Evolutionary conservation across 2,113 vertebrate genomes (phyloP).

Genomic region (Colistium nudipinnis): DNA sequence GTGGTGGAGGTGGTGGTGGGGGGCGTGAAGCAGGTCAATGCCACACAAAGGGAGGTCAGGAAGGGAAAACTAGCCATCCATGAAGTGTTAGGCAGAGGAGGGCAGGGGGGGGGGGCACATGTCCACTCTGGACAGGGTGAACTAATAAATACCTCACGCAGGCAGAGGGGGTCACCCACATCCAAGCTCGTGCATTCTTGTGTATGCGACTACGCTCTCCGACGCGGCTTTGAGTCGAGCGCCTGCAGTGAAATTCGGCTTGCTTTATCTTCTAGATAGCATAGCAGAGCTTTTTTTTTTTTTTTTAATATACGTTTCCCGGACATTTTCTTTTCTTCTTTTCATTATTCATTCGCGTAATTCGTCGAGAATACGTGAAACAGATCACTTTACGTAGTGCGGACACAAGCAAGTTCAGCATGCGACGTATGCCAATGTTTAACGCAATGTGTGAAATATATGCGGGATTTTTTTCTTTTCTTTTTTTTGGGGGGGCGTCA

Average conservation of each 20-base stretch:
- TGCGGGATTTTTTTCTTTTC: too few species aligned
- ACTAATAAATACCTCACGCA: slow-evolving; percentile 85
- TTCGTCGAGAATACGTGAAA: too few species aligned
- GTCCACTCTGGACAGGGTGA: slow-evolving; percentile 82
- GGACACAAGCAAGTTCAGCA: too few species aligned
- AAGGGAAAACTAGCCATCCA: slow-evolving; percentile 92
- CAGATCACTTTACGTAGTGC: too few species aligned
- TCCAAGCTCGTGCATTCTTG: neutral
- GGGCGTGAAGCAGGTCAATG: slow-evolving; percentile 81
- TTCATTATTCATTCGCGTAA: too few species aligned
- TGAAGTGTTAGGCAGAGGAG: slow-evolving; percentile 86
- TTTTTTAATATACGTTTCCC: too few species aligned
- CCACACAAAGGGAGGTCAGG: slow-evolving; percentile 89
- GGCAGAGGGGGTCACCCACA: slow-evolving; percentile 50
- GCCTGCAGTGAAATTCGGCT: neutral
- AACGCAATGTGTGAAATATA: too few species aligned
- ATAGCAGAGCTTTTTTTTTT: too few species aligned
- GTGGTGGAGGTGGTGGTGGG: slow-evolving; percentile 41
- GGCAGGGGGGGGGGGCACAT: slow-evolving; percentile 47
- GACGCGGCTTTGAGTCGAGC: neutral
- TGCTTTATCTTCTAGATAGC: neutral
- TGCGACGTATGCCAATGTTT: too few species aligned
- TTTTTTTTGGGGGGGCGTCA: too few species aligned
- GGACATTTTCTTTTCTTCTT: too few species aligned
- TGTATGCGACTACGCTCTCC: neutral